These are phyloP conservation scores for Eunapius fragilis DNA, from an alignment of 37 sponge, comb jelly and placozoan genomes.

Conservation along the genomic window DNA sequence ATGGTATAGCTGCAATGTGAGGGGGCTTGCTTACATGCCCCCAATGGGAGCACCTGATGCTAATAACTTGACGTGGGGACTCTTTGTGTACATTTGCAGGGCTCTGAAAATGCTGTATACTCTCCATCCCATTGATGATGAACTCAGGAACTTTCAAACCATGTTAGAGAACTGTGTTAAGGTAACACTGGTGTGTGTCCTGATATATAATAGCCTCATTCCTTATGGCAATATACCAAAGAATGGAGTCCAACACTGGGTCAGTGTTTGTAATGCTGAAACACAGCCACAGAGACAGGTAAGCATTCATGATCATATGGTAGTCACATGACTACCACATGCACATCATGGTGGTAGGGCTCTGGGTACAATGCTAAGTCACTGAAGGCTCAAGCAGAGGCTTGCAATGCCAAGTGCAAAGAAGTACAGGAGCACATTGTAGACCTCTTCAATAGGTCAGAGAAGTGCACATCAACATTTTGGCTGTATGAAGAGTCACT, in stretches of 20 bases:
- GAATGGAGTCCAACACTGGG: not conserved
- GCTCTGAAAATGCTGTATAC: not conserved
- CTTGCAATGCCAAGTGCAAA: not conserved
- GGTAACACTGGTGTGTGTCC: not conserved
- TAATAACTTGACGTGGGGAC: no score
- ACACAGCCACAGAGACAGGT: not conserved
- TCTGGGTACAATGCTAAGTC: not conserved
- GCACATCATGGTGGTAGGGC: not conserved
- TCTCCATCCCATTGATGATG: not conserved
- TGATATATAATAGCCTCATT: not conserved
- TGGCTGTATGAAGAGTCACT: no score
- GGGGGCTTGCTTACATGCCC: no score
- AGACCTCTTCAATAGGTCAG: not conserved
- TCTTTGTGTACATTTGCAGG: no score
- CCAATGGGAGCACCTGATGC: no score
- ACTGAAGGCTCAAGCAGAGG: not conserved
- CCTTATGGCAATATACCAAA: not conserved
- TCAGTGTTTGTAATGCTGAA: not conserved
- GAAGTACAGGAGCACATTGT: not conserved
- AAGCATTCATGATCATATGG: not conserved
- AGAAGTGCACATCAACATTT: no score
- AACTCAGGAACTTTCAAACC: not conserved
- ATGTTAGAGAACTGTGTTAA: not conserved
- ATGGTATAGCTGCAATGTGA: no score
- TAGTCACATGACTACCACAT: not conserved